Evolutionary conservation across 2,113 vertebrate species (phyloP).

Genomic region (Dromiciops gliroides): DNA sequence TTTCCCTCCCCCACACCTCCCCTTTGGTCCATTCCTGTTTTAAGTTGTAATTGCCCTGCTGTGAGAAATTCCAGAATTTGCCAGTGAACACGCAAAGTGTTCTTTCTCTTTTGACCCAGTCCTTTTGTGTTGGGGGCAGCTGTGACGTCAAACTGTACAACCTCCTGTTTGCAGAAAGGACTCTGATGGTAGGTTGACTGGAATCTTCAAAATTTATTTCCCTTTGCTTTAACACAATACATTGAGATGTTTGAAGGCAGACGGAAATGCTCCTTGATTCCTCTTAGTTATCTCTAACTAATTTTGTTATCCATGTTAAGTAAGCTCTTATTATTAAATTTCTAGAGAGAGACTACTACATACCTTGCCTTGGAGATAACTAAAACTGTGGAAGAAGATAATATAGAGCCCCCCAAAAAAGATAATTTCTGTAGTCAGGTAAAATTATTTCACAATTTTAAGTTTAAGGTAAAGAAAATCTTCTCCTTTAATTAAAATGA

Average conservation of each 20-base stretch:
- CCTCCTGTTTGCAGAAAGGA: background rate
- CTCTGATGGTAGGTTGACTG: slow-evolving; percentile 46
- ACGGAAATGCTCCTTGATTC: slow-evolving; percentile 58
- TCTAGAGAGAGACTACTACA: background rate
- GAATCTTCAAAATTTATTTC: slow-evolving; percentile 51
- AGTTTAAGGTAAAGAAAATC: slow-evolving; percentile 6
- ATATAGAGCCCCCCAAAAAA: background rate
- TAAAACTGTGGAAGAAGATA: background rate
- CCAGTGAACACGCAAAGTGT: slow-evolving; percentile 19
- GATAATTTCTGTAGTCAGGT: background rate
- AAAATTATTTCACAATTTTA: slow-evolving; percentile 30
- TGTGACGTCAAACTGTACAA: slow-evolving; percentile 39
- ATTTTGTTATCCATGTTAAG: slow-evolving; percentile 25
- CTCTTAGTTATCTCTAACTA: slow-evolving; percentile 61
- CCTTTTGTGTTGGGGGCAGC: slow-evolving; percentile 46
- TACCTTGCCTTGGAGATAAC: background rate
- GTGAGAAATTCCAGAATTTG: slow-evolving; percentile 31
- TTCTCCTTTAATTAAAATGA: slow-evolving; percentile 20
- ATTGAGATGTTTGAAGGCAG: slow-evolving; percentile 47
- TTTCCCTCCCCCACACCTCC: accelerated
- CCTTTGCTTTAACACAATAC: slow-evolving; percentile 41
- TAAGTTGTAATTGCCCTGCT: background rate
- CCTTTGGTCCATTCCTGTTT: background rate
- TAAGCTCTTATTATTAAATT: slow-evolving; percentile 60
- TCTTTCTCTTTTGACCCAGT: slow-evolving; percentile 24